Percentiles rank a stretch among this genome's conserved stretches.
Conservation (phyloP, 2,888 invertebrate species). For the Erannis defoliaria region DNA sequence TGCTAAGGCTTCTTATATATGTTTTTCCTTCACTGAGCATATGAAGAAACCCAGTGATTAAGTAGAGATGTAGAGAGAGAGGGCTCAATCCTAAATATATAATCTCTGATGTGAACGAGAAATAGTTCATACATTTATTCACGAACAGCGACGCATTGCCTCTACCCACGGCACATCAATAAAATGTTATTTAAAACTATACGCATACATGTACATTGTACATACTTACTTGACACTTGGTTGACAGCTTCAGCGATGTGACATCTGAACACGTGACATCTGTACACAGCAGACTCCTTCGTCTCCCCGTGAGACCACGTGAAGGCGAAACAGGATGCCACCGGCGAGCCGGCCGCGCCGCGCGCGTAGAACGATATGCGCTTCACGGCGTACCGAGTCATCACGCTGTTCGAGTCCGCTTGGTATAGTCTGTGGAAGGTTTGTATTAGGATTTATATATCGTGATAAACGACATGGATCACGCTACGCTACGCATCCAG, state of each 20-base stretch:
- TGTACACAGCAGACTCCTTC: constrained; percentile 95
- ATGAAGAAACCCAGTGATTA: too few species aligned
- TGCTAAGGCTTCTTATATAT: too few species aligned
- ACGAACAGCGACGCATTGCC: too few species aligned
- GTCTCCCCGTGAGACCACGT: constrained; percentile 98
- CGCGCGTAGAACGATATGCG: constrained; percentile 98
- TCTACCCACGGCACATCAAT: too few species aligned
- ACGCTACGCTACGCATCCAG: too few species aligned
- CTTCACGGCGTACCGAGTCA: constrained; percentile 96
- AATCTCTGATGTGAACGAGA: too few species aligned
- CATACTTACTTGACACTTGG: constrained; percentile 89
- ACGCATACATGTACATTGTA: not conserved
- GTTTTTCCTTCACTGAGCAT: too few species aligned
- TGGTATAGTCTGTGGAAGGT: constrained; percentile 90
- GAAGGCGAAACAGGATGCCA: constrained; percentile 98
- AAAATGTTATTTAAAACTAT: not conserved
- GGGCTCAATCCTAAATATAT: too few species aligned
- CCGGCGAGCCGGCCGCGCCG: constrained; percentile 93
- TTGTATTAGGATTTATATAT: not conserved
- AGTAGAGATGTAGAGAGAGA: too few species aligned
- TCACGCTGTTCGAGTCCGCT: constrained; percentile 92
- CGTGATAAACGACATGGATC: too few species aligned
- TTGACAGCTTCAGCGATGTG: constrained; percentile 97
- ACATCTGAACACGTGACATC: constrained; percentile 99
- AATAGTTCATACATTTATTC: too few species aligned